Conservation (phyloP, 1,140 invertebrate genomes). For the Monomorium pharaonis region DNA sequence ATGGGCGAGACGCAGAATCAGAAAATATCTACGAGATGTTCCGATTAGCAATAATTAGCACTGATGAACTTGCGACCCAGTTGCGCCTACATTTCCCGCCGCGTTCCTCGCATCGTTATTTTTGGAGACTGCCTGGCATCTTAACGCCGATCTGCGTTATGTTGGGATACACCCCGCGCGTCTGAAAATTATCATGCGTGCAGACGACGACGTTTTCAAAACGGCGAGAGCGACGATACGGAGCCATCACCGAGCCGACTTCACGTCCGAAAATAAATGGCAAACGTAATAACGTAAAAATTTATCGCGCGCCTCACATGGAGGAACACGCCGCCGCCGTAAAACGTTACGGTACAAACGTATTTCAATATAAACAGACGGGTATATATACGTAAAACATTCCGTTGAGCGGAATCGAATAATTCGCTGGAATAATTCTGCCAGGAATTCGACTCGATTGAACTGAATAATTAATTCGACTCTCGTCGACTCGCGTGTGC, state of each 20-base stretch:
- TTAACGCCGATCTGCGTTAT: conserved; percentile 11
- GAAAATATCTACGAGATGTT: conserved; percentile 39
- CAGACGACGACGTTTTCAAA: neutral
- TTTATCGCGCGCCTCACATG: neutral
- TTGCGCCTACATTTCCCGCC: conserved; percentile 61
- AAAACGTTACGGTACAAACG: neutral
- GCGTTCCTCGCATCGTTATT: conserved; percentile 58
- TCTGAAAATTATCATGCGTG: conserved; percentile 27
- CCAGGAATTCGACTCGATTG: neutral
- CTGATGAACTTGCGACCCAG: conserved; percentile 82
- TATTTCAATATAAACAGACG: neutral
- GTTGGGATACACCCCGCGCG: neutral
- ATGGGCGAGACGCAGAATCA: neutral
- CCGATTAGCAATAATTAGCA: conserved; percentile 75
- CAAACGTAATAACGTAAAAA: conserved; percentile 24
- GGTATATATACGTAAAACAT: neutral
- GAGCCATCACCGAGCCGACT: conserved; percentile 30
- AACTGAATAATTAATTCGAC: neutral
- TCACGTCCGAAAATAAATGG: conserved; percentile 62
- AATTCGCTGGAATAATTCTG: neutral
- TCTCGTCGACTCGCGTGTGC: neutral
- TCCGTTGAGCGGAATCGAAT: neutral
- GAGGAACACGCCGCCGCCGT: neutral
- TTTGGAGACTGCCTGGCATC: conserved; percentile 54
- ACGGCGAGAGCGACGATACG: conserved; percentile 5